Base-by-base conservation (phyloP, 2,888 invertebrate species). In the Sarcophaga carnaria region DNA sequence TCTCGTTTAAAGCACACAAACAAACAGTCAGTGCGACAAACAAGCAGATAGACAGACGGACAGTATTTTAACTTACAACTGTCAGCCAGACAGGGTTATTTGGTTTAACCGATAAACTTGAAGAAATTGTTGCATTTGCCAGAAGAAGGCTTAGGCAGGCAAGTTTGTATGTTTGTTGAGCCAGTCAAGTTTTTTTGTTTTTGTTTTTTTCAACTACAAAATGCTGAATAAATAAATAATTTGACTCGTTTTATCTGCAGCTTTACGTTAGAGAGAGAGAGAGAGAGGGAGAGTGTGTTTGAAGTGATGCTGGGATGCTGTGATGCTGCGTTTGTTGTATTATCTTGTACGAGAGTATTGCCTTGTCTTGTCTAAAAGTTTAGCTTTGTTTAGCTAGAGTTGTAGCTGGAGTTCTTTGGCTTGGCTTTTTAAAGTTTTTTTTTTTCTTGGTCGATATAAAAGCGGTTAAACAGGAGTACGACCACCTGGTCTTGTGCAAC, bases 391-490 rank as follows among this genome's bases (percentile, higher is more conserved):
- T 66, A 66, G 72, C 72, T 78, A 37, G 62, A 72, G 67, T 74
- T 67, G 37, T 10, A 2, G 62, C 27, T 80, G 70, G 27, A 80
- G 75, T 75, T 64, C 80, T 66, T 78, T 75, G 66, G 45, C 59
- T 79, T 83, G 74, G 74, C 74, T 83, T 70, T 84, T 37, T 37
- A 8, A 2, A 37, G 0, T 37, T 10, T 6, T 37, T 10, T 6
- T 37, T 37, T 37, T 8, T 8, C 37, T 2, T 54, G 54, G 4
- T 54, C 54, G 17, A 54, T 14, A 54, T 83, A 87, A 87, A 87
- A 87, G 87, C 77, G 83, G 87, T 85, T 85, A 85, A 85, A 87
- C 87, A 87, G 85, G 87, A 85, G 87, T 85, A 70, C 83, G 87
- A 87, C 87, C 87, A 87, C 87, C 87, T 87, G 87, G 87, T 80